A percentile compares a stretch with the other conserved stretches of the same genome.
Evolutionary conservation across 1,140 invertebrate species (phyloP).

Genomic region (Eufriesea mexicana): DNA sequence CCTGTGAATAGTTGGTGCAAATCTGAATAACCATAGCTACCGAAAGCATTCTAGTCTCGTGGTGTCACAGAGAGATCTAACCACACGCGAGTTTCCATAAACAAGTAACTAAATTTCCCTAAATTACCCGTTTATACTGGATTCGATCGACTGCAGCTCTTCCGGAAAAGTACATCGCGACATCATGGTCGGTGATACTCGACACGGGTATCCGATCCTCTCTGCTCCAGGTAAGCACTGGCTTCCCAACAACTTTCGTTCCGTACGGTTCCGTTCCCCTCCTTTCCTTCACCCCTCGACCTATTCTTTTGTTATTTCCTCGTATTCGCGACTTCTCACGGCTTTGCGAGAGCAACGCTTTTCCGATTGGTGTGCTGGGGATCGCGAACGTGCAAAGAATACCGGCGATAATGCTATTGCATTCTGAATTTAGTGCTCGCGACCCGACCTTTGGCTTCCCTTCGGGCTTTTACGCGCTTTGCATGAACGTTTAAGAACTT

Average conservation of each 20-base stretch:
- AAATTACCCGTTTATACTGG: background rate
- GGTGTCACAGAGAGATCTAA: background rate
- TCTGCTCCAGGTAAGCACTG: background rate
- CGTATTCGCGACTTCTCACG: constrained; percentile 41
- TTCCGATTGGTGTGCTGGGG: constrained; percentile 31
- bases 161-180: background rate
- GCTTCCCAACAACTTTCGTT: constrained; percentile 4
- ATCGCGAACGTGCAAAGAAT: constrained; percentile 66
- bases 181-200: background rate
- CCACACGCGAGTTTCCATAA: background rate
- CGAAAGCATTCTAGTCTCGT: no score
- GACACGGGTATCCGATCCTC: constrained; percentile 17
- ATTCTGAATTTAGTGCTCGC: constrained; percentile 64
- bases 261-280: background rate
- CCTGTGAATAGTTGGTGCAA: no score
- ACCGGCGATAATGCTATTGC: constrained; percentile 58
- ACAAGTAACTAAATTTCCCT: background rate
- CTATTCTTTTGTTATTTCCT: constrained; percentile 39
- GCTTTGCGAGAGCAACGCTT: constrained; percentile 48
- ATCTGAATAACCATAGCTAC: no score
- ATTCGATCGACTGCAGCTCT: background rate
- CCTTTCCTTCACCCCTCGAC: background rate
- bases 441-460: constrained; percentile 47
- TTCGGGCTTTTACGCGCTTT: constrained; percentile 51
- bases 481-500: constrained; percentile 55